phyloP scores from a whole-genome alignment of 1,140 invertebrate species.

The Hormaphis cornu region DNA sequence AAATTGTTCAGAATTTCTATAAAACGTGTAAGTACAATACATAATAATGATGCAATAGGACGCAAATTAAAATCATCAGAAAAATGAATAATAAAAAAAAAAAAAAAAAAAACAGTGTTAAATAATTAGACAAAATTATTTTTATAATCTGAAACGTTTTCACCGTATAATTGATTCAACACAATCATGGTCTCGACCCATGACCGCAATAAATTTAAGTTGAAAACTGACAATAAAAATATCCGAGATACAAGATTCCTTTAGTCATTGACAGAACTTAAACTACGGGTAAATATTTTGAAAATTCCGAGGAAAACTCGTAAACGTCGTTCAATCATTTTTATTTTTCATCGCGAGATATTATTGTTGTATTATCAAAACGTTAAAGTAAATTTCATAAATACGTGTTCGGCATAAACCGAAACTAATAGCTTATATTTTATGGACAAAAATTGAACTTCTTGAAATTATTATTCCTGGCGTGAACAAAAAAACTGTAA shows the following conservation, averaged over 20 bases:
- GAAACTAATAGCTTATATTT: too few relatives aligned
- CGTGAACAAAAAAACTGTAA: not conserved
- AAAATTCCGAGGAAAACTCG: not conserved
- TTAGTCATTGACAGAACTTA: not conserved
- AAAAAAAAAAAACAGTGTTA: not conserved
- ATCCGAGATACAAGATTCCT: not conserved
- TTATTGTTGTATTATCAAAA: too few relatives aligned
- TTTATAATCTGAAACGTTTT: conserved; percentile 1
- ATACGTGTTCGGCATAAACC: too few relatives aligned
- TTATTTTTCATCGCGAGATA: too few relatives aligned
- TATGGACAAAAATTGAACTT: not conserved
- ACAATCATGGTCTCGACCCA: not conserved
- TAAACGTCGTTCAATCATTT: too few relatives aligned
- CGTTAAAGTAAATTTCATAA: too few relatives aligned
- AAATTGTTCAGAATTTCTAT: not conserved
- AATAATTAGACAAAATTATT: not conserved
- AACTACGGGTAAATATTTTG: not conserved
- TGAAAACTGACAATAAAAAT: conserved; percentile 13
- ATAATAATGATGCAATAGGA: not conserved
- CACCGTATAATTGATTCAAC: conserved; percentile 9
- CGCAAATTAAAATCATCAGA: conserved; percentile 8
- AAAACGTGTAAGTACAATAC: not conserved
- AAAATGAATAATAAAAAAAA: not conserved
- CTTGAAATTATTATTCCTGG: not conserved
- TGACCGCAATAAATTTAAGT: not conserved